These are phyloP conservation scores for Archips crataeganus DNA, from an alignment of 2,888 invertebrate species.

Conservation along the genomic window DNA sequence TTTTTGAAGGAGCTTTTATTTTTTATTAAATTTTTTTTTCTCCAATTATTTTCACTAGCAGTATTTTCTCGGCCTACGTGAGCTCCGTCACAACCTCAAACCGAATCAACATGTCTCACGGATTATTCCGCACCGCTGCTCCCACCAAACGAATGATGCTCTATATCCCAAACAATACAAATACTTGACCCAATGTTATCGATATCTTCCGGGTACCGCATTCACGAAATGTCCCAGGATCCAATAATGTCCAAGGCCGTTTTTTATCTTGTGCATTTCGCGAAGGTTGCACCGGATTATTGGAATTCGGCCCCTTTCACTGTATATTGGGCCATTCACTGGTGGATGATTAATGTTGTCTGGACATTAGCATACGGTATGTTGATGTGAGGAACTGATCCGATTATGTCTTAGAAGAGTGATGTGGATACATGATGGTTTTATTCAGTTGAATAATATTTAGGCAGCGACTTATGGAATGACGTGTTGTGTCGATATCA, in stretches of 20 bases:
- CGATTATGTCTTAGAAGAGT: not conserved
- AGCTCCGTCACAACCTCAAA: not conserved
- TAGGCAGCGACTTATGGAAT: too few species aligned
- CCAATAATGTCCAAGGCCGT: slow-evolving; percentile 34
- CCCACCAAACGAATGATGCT: not conserved
- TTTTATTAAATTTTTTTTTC: too few species aligned
- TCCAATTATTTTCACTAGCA: too few species aligned
- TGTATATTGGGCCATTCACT: not conserved
- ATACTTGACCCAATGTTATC: not conserved
- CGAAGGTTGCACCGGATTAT: slow-evolving; percentile 37
- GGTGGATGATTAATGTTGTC: slow-evolving; percentile 30
- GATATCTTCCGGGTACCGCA: not conserved
- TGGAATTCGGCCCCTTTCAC: slow-evolving; percentile 23
- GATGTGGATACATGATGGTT: not conserved
- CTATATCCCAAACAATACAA: not conserved
- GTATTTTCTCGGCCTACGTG: not conserved
- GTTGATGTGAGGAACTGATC: not conserved
- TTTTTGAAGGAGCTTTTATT: too few species aligned
- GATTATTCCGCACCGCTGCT: not conserved
- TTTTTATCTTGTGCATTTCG: slow-evolving; percentile 29
- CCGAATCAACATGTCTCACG: not conserved
- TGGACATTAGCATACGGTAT: slow-evolving; percentile 9
- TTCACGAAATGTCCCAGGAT: slow-evolving; percentile 13
- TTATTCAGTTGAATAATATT: not conserved
- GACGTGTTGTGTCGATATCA: too few species aligned